phyloP scores from a whole-genome alignment of 2,113 vertebrate species.

The Sakesphorus luctuosus region DNA sequence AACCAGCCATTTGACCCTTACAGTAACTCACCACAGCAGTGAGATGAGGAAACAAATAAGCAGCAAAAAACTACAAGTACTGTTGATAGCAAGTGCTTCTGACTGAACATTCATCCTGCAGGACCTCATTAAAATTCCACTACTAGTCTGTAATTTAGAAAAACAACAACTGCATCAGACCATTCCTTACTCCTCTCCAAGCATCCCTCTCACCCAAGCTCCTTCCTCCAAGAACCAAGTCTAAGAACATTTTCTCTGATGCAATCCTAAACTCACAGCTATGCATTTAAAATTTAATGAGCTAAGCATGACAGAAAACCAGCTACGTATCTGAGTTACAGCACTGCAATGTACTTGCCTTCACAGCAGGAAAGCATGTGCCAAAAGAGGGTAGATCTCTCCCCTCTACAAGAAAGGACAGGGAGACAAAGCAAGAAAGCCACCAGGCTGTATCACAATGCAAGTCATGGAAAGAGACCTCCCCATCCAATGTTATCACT shows the following conservation, averaged over 20 bases:
- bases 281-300: constrained; percentile 11
- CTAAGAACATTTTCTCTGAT: constrained; percentile 1
- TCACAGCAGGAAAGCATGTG: not conserved
- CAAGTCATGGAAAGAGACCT: not conserved
- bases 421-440: not conserved
- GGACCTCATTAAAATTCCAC: not conserved
- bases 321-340: not conserved
- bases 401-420: not conserved
- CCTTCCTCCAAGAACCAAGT: not conserved
- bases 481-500: not conserved
- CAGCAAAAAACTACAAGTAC: not conserved
- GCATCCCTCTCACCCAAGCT: not conserved
- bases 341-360: not conserved
- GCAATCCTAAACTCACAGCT: not conserved
- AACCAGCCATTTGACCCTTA: not conserved
- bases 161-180: not conserved
- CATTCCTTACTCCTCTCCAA: not conserved
- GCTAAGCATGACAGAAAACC: not conserved
- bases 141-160: not conserved
- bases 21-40: not conserved
- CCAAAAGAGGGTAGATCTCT: not conserved
- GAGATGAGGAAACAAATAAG: not conserved
- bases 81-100: not conserved
- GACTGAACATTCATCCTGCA: not conserved
- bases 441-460: not conserved